Evolutionary conservation across 2,797 vertebrate genomes (phyloP).

Genomic region (Pogonophryne albipinna): DNA sequence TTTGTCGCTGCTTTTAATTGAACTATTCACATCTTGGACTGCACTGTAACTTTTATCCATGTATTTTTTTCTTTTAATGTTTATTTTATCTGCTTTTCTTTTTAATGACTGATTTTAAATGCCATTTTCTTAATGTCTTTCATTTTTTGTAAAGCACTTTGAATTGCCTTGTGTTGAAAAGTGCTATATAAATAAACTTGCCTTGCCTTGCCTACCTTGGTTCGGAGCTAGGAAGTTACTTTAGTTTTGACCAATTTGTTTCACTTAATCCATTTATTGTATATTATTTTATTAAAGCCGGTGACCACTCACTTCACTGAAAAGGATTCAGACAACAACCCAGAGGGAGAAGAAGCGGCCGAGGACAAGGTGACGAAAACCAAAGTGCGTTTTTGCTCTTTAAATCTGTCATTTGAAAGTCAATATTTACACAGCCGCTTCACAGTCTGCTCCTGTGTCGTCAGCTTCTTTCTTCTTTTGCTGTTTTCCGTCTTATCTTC

Average conservation of each 20-base stretch:
- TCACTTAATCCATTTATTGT: not conserved
- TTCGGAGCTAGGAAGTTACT: not conserved
- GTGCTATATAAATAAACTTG: too few relatives aligned
- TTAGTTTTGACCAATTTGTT: not conserved
- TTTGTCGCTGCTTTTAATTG: too few relatives aligned
- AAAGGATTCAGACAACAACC: constrained; percentile 78
- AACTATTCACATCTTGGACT: too few relatives aligned
- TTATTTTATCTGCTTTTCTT: too few relatives aligned
- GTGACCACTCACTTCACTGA: constrained; percentile 62
- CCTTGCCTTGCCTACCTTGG: too few relatives aligned
- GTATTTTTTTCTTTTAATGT: too few relatives aligned
- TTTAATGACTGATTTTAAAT: too few relatives aligned
- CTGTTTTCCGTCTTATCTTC: constrained; percentile 41
- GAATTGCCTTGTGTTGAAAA: too few relatives aligned
- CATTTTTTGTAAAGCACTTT: too few relatives aligned
- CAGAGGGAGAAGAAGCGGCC: constrained; percentile 74
- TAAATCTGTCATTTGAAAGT: not conserved
- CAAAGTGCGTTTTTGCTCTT: constrained; percentile 71
- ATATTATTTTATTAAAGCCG: constrained; percentile 50
- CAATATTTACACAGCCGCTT: not conserved
- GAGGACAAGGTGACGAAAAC: constrained; percentile 71
- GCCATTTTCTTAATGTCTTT: too few relatives aligned
- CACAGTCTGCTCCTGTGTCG: constrained; percentile 47
- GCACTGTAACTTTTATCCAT: too few relatives aligned
- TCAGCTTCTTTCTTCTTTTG: constrained; percentile 57